Percentiles rank a stretch among this genome's conserved stretches.
Conservation (phyloP, 2,797 vertebrate genomes). For the Lacerta bilineata region DNA sequence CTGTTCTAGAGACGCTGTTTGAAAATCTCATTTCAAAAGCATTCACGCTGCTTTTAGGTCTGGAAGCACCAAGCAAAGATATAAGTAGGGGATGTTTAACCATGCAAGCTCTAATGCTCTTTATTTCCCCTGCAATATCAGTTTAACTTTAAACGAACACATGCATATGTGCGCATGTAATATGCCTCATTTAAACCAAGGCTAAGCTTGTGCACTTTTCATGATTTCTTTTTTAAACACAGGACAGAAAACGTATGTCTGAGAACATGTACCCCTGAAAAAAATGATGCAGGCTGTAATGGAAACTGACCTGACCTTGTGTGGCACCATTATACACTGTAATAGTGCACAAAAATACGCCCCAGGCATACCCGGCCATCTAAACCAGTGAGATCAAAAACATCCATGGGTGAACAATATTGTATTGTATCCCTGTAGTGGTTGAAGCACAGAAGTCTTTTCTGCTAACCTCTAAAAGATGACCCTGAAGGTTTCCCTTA, state of each 20-base stretch:
- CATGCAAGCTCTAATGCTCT: conserved; percentile 52
- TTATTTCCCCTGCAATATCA: conserved; percentile 39
- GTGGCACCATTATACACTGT: conserved; percentile 65
- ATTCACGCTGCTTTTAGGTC: conserved; percentile 57
- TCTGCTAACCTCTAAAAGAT: conserved; percentile 68
- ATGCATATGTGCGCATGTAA: conserved; percentile 41
- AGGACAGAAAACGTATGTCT: conserved; percentile 58
- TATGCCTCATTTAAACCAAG: conserved; percentile 62
- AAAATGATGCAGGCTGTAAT: conserved; percentile 61
- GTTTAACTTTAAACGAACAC: conserved; percentile 46
- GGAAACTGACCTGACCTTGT: conserved; percentile 74
- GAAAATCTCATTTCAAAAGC: conserved; percentile 47
- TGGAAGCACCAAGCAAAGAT: conserved; percentile 45
- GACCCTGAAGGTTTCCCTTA: conserved; percentile 46
- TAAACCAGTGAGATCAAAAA: conserved; percentile 72
- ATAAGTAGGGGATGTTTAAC: conserved; percentile 59
- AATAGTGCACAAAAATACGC: conserved; percentile 69
- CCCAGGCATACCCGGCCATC: conserved; percentile 70
- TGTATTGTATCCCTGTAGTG: conserved; percentile 70
- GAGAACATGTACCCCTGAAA: conserved; percentile 54
- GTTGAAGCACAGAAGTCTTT: conserved; percentile 73
- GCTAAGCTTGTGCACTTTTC: conserved; percentile 41
- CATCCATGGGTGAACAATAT: conserved; percentile 73
- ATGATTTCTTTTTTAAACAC: conserved; percentile 48
- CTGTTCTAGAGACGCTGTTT: conserved; percentile 40